These are phyloP conservation scores for Latrodectus geometricus DNA, from an alignment of 1,140 invertebrate genomes.

Conservation along the genomic window DNA sequence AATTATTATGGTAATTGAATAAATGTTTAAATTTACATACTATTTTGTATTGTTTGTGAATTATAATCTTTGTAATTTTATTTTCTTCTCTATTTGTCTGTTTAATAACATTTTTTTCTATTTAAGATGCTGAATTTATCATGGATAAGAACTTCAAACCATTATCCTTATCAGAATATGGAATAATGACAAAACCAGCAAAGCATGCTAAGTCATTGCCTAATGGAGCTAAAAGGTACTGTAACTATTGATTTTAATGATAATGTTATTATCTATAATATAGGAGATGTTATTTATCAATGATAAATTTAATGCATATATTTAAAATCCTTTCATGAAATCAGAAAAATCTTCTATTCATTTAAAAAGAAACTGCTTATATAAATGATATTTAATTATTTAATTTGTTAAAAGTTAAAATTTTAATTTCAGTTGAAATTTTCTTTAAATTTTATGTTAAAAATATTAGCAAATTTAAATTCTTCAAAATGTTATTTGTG, in stretches of 20 bases:
- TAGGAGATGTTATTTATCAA: neutral
- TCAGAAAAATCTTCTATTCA: neutral
- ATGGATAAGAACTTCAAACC: constrained; percentile 39
- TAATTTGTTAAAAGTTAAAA: neutral
- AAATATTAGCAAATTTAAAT: too few relatives aligned
- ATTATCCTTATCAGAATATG: constrained; percentile 21
- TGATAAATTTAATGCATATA: neutral
- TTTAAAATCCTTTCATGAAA: neutral
- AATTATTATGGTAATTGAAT: too few relatives aligned
- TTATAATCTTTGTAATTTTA: too few relatives aligned
- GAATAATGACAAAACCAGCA: neutral
- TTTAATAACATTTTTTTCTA: neutral
- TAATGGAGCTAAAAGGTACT: constrained; percentile 8
- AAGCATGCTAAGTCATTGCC: constrained; percentile 8
- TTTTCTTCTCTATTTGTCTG: too few relatives aligned
- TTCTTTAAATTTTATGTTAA: too few relatives aligned
- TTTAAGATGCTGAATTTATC: constrained; percentile 54
- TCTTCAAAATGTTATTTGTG: too few relatives aligned
- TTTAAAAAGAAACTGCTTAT: too few relatives aligned
- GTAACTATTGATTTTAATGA: neutral
- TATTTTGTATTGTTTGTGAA: too few relatives aligned
- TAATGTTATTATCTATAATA: neutral
- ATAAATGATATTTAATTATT: too few relatives aligned
- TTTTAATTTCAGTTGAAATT: neutral
- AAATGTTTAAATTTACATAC: too few relatives aligned